Percentiles rank a stretch among this genome's conserved stretches.
Conservation (phyloP, 2,797 vertebrate genomes). For the Hyperoplus immaculatus region DNA sequence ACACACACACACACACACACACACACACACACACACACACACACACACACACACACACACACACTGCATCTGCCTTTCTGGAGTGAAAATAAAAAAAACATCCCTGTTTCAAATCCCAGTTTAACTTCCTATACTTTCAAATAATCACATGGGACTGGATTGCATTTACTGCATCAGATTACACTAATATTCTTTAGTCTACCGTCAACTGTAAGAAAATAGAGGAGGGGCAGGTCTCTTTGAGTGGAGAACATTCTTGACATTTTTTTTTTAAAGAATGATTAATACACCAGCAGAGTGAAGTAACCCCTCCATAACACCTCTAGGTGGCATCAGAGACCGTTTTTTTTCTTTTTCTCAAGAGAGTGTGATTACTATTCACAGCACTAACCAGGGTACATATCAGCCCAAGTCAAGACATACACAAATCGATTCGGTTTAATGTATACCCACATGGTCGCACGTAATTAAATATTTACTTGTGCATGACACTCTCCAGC, state of each 20-base stretch:
- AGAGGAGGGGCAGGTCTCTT: constrained; percentile 5
- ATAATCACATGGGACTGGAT: constrained; percentile 45
- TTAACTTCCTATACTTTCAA: constrained; percentile 46
- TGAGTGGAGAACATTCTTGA: constrained; percentile 27
- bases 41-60: constrained; percentile 35
- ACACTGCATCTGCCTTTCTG: constrained; percentile 47
- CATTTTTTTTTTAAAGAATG: constrained; percentile 28
- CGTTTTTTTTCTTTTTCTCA: constrained; percentile 35
- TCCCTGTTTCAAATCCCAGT: constrained; percentile 48
- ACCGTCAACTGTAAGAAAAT: constrained; percentile 33
- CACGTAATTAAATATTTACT: constrained; percentile 64
- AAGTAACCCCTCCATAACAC: constrained; percentile 2
- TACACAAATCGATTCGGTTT: constrained; percentile 63
- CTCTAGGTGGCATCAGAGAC: constrained; percentile 83
- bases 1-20: constrained; percentile 45
- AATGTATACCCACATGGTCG: constrained; percentile 49
- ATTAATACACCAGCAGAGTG: constrained; percentile 26
- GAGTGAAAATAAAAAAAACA: constrained; percentile 54
- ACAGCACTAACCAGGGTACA: constrained; percentile 64
- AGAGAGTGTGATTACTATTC: constrained; percentile 63
- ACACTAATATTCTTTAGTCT: constrained; percentile 49
- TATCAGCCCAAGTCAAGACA: constrained; percentile 60
- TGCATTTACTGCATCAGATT: constrained; percentile 49
- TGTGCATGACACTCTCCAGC: constrained; percentile 35
- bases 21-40: constrained; percentile 45